Evolutionary conservation across 2,888 invertebrate species (phyloP), one percentile per base, ranked within the genome.

Genomic region (Macrophya annulata): DNA sequence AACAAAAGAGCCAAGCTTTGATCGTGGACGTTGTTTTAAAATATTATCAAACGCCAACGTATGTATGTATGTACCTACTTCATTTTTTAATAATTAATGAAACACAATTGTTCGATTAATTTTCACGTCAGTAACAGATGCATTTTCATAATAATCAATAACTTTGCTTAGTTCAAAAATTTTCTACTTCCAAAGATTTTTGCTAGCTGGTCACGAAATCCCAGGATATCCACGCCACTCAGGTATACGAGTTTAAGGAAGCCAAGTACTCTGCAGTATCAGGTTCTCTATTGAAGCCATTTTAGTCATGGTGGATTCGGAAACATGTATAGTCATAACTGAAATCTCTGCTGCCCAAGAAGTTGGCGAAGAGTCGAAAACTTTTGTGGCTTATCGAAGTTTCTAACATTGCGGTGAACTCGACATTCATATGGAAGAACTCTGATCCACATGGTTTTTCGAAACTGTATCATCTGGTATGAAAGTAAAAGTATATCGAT

Each of bases 341-440:
- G 74, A 45, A 48, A 74, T 74, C 21, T 74, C 15, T 48, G 68
- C 1, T 17, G 17, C 17, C 8, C 6, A 12, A 17, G 25, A 5
- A 68, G 68, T 45, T 74, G 43, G 21, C 9, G 21, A 74, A 74
- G 43, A 74, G 25, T 15, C 9, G 31, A 55, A 77, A 55, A 77
- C 77, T 77, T 77, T 77, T 51, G 8, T 37, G n/a, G n/a, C 77
- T 55, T 17, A 77, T 55, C n/a, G 9, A n/a, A 77, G 37, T n/a
- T 77, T 77, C 45, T 5, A 8, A 72, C 40, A n/a, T 10, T 45
- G n/a, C 12, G 45, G 25, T 10, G 25, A 74, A 25, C 74, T 48
- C 21, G 21, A 12, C 45, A 45, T 45, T 74, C 74, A 74, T 74
- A 74, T 74, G 15, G 45, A 25, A n/a, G 12, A 74, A 74, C 45